Evolutionary conservation across 2,113 vertebrate genomes (phyloP), one percentile per base, ranked within the genome.

Genomic region (Parus major): DNA sequence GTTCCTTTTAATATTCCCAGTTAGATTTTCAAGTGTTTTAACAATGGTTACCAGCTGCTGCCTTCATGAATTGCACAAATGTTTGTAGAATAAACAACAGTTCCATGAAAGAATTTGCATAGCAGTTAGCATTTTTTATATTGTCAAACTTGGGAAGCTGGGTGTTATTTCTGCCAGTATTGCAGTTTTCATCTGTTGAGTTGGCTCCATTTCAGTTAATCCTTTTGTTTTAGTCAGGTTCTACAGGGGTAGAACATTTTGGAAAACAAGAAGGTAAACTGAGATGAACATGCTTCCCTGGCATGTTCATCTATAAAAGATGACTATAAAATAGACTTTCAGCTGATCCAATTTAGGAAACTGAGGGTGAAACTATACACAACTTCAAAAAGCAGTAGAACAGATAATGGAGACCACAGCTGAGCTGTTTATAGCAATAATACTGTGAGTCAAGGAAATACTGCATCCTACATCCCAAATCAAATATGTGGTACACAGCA

Each of bases 201-300:
- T 55, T 97, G 92, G 83, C 46, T 86, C 15, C 8, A 27, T 80
- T 92, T 84, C 86, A 87, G 35, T n/a, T 89, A 84, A 91, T 90
- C 31, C 6, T 64, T 94, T 94, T 92, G 83, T 84, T 89, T 89
- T 56, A 87, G 65, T 66, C 44, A 75, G 39, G 11, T 89, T 92
- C 52, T 91, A 49, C 1, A 1, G 27, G 39, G 14, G 12, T 82
- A 47, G 42, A 42, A 42, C 27, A 71, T 71, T 93, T 93, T 92
- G 70, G 60, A 93, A 96, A 95, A 90, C 65, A 78, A 72, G 70
- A 56, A 86, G 77, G 39, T 65, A 79, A 94, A 82, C 49, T 90
- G 29, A 80, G 35, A 85, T 36, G 70, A 96, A 59, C 66, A 77
- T 39, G 35, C 8, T 73, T 77, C 89, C 75, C 47, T 92, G 44